phyloP scores from a whole-genome alignment of 1,140 invertebrate genomes.

The Aphaenogaster floridana region DNA sequence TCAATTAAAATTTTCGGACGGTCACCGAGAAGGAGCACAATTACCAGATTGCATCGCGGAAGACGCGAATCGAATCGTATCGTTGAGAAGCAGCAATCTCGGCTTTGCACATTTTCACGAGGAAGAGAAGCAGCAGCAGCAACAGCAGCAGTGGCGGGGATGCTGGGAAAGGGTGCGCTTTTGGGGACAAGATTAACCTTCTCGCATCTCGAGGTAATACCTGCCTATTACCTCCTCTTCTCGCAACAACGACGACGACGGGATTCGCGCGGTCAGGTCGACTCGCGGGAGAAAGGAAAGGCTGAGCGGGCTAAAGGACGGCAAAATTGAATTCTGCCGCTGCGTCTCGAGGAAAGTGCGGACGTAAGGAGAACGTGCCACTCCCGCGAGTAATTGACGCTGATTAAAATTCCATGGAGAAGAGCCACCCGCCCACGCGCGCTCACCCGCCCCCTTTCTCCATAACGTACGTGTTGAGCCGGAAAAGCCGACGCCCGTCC shows the following conservation, averaged over 20 bases:
- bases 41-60: conserved; percentile 78
- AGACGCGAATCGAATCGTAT: conserved; percentile 18
- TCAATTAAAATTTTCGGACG: conserved; percentile 84
- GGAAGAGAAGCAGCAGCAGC: not conserved
- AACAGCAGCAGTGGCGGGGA: not conserved
- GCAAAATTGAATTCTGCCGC: conserved; percentile 80
- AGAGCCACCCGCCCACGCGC: conserved; percentile 14
- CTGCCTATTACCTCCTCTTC: conserved; percentile 53
- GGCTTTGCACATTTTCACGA: not conserved
- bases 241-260: not conserved
- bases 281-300: conserved; percentile 39
- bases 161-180: not conserved
- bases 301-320: conserved; percentile 22
- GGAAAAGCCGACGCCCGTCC: conserved; percentile 62
- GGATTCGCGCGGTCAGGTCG: conserved; percentile 22
- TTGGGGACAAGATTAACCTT: conserved; percentile 49
- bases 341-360: conserved; percentile 70
- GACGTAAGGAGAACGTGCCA: conserved; percentile 75
- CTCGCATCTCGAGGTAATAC: conserved; percentile 26
- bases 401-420: conserved; percentile 80
- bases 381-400: conserved; percentile 80
- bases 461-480: conserved; percentile 73
- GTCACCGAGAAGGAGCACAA: conserved; percentile 77
- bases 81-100: conserved; percentile 33
- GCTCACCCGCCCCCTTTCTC: conserved; percentile 8